Conservation (phyloP, 2,797 vertebrate genomes). For the Lagodon rhomboides region DNA sequence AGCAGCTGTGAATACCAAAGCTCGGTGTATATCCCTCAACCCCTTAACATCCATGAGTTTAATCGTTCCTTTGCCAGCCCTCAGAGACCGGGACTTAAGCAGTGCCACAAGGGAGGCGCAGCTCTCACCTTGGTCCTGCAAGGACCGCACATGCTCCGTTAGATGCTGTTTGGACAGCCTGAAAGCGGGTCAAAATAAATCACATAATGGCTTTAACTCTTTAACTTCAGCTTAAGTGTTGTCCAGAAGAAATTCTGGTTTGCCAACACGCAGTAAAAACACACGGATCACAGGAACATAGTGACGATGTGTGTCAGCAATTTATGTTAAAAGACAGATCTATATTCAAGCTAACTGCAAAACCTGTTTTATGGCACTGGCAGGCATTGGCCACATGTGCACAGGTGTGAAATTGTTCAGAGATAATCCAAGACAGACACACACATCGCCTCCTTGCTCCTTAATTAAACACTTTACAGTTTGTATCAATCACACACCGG, state of each 20-base stretch:
- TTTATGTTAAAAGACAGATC: no score
- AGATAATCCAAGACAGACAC: neutral
- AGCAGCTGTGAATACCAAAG: slow-evolving; percentile 39
- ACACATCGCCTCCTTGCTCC: neutral
- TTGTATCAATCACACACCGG: neutral
- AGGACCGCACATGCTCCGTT: neutral
- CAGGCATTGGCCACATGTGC: neutral
- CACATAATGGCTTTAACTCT: neutral
- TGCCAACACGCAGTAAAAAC: neutral
- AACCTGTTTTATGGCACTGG: no score
- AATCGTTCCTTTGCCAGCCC: slow-evolving; percentile 36
- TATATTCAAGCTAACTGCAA: neutral
- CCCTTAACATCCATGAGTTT: slow-evolving; percentile 15
- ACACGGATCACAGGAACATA: neutral
- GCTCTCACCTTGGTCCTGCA: slow-evolving; percentile 7
- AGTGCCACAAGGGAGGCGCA: slow-evolving; percentile 1
- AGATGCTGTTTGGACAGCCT: slow-evolving; percentile 6
- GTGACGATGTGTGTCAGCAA: neutral
- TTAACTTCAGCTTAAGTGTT: neutral
- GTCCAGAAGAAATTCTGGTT: neutral
- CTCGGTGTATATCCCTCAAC: slow-evolving; percentile 15
- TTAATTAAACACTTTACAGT: neutral
- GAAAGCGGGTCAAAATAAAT: no score
- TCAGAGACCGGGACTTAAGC: slow-evolving; percentile 25
- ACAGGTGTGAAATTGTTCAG: neutral